These are phyloP conservation scores for Drosophila neonasuta DNA, from an alignment of 2,888 invertebrate species.

Conservation along the genomic window DNA sequence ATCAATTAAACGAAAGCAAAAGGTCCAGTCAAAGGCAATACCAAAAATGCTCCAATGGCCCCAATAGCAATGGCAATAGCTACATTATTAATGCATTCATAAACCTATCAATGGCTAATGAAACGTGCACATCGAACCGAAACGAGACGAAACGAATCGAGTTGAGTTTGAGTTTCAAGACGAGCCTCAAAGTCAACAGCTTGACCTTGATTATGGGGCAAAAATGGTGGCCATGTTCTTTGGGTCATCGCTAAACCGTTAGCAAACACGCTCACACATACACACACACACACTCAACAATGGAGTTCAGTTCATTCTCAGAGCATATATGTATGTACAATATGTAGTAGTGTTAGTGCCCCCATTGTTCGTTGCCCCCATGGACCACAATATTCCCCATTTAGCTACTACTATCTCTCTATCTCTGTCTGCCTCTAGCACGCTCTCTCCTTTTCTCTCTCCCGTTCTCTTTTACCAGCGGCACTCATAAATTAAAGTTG, in stretches of 20 bases:
- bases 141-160: constrained; percentile 1
- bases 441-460: constrained; percentile 19
- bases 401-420: constrained; percentile 17
- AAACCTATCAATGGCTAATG: constrained; percentile 61
- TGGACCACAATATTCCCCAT: constrained; percentile 33
- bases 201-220: constrained; percentile 38
- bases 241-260: constrained; percentile 15
- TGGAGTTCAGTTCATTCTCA: neutral
- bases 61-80: constrained; percentile 8
- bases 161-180: neutral
- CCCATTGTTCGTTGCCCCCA: constrained; percentile 16
- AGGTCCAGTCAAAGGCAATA: constrained; percentile 6
- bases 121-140: constrained; percentile 43
- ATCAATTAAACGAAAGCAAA: constrained; percentile 60
- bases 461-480: constrained; percentile 26
- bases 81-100: constrained; percentile 59
- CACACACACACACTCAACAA: constrained; percentile 4
- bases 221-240: constrained; percentile 4
- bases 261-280: constrained; percentile 20
- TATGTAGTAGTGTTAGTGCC: neutral
- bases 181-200: constrained; percentile 29
- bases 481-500: constrained; percentile 47
- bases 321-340: neutral
- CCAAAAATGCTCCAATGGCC: neutral
- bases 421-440: constrained; percentile 12